Evolutionary conservation across 2,113 vertebrate genomes (phyloP).

Genomic region (Picathartes gymnocephalus): DNA sequence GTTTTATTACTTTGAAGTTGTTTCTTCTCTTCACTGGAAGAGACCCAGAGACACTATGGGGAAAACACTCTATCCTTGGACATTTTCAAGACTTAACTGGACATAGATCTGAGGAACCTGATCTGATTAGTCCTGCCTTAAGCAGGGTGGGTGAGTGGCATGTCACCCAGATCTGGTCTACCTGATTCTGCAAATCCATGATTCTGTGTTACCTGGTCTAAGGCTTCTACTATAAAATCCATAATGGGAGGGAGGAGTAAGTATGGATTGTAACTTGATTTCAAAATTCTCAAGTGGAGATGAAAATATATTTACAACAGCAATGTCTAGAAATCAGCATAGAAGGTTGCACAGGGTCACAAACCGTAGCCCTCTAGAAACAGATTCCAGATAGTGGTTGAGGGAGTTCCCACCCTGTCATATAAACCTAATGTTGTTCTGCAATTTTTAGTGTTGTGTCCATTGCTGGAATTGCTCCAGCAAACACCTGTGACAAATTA

Average conservation of each 20-base stretch:
- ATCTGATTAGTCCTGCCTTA: neutral
- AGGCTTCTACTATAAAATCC: neutral
- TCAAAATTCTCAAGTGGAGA: neutral
- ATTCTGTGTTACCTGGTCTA: neutral
- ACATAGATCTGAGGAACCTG: neutral
- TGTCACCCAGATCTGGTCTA: neutral
- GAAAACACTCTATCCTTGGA: neutral
- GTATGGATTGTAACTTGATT: neutral
- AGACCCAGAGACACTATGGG: neutral
- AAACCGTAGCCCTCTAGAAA: neutral
- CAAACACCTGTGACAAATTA: constrained; percentile 47
- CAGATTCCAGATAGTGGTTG: neutral
- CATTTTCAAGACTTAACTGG: neutral
- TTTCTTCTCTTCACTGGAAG: neutral
- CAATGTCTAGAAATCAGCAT: neutral
- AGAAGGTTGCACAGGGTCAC: neutral
- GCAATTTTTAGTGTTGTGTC: neutral
- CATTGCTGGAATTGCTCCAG: neutral
- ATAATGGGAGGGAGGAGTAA: neutral
- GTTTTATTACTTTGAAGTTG: neutral
- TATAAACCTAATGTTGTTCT: neutral
- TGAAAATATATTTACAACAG: neutral
- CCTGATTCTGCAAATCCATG: neutral
- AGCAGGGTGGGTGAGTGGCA: neutral
- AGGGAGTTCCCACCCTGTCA: neutral